Evolutionary conservation across 2,797 vertebrate genomes (phyloP), one percentile per base, ranked within the genome.

Genomic region (Potorous gilbertii): DNA sequence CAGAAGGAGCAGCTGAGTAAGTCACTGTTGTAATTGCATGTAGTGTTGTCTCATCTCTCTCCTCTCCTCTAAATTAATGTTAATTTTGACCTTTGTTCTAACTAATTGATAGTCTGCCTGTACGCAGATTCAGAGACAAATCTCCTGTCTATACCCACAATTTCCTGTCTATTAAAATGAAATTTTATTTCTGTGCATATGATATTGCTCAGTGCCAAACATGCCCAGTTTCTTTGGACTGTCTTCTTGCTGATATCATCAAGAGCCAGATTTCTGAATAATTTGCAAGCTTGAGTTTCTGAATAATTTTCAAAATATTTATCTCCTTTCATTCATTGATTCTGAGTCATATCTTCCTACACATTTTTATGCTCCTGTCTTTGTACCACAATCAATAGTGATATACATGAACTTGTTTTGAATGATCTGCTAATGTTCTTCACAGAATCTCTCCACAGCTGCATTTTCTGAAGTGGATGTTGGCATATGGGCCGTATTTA

Each of bases 51-150:
- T 87, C 74, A 87, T 87, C 21, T 87, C 74, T 87, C 40, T 87
- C 40, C 74, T 50, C 13, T 87, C 74, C 74, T 87, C 40, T 46
- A 87, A 87, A 87, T 87, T 46, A 50, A 87, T 87, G 74, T 27
- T 87, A 50, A 87, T 87, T 87, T 87, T 87, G 74, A 87, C 74
- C 74, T 87, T 87, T 87, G 74, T 50, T 87, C 74, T 50, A 87
- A 27, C 74, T 87, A 87, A 87, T 50, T 87, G 74, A 87, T 87
- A 87, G 74, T 87, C 74, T 87, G 74, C 74, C 74, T 50, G 74
- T 87, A 87, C 40, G 24, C 74, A 28, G 74, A 87, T 46, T 87
- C 74, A 28, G 74, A 87, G 74, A 87, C 74, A 87, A 27, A 87
- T 87, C 21, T 87, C 40, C 40, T 87, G 74, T 50, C 74, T 87